Base-by-base conservation (phyloP, 2,113 vertebrate genomes). In the Melanotaenia duboulayi region DNA sequence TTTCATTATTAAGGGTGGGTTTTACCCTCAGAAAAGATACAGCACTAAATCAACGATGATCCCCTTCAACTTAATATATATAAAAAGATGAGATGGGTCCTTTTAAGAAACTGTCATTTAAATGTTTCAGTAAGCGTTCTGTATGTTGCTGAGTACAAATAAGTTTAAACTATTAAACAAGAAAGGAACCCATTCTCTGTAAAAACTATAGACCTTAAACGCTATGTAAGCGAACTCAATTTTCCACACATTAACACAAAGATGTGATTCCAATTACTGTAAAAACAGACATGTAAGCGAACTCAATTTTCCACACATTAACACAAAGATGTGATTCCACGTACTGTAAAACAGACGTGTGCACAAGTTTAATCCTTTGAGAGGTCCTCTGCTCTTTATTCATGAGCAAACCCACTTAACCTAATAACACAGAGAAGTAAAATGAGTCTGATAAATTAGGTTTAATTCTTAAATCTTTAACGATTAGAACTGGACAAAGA, bases 1-100 rank as follows among this genome's bases (percentile, higher is more conserved):
- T 40, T 74, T 49, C 65, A 60, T 75, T n/a, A n/a, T n/a, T 35
- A 19, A 62, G 60, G 72, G 28, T 50, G 65, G 80, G 39, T 20
- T 44, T 80, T 46, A 77, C 10, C 58, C 65, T 74, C 56, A 54
- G 10, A 50, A 65, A 78, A 52, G 24, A 65, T 42, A 23, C 48
- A 63, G 22, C 14, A 10, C 13, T 57, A 37, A 61, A 80, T 20
- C 54, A 67, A 0, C 48, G 48, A 64, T 49, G 49, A 71, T 49
- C 37, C 52, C 22, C 23, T 61, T 42, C 20, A 25, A 25, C 51
- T 24, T 35, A 14, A 16, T 24, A 11, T n/a, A 39, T 23, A 49
- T 48, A 32, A 57, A 76, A 56, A 56, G 8, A 40, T 7, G 16
- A 54, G 19, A 50, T 35, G 17, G 11, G n/a, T 51, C 5, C 24